Conservation (phyloP, 2,888 invertebrate species). For the Drosophila nigritarsus region DNA sequence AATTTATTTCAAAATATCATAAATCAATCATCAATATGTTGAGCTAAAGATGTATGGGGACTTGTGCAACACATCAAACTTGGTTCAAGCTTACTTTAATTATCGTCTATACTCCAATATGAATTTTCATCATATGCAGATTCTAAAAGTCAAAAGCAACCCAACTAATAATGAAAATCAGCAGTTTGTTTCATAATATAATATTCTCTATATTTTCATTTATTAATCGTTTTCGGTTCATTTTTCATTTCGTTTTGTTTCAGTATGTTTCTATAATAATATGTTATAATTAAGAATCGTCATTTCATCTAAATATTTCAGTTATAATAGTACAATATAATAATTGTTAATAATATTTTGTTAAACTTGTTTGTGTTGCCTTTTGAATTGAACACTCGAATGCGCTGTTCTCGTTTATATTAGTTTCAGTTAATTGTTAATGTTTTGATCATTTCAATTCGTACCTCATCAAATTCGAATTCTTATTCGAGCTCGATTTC, state of each 20-base stretch:
- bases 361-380: constrained; percentile 62
- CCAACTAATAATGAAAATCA: background rate
- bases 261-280: constrained; percentile 82
- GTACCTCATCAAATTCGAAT: constrained; percentile 8
- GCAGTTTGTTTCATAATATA: constrained; percentile 69
- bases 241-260: constrained; percentile 65
- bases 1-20: background rate
- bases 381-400: constrained; percentile 53
- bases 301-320: constrained; percentile 83
- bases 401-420: constrained; percentile 37
- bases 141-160: background rate
- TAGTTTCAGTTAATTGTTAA: constrained; percentile 33
- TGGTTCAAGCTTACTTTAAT: background rate
- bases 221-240: constrained; percentile 67
- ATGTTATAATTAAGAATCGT: constrained; percentile 82
- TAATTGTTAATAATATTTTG: constrained; percentile 80
- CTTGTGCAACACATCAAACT: background rate
- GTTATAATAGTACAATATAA: constrained; percentile 82
- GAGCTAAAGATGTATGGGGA: background rate
- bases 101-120: background rate
- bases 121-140: background rate
- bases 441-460: constrained; percentile 31
- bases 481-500: constrained; percentile 21
- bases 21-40: background rate
- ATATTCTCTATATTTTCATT: constrained; percentile 83